A percentile compares a stretch with the other conserved stretches of the same genome.
Evolutionary conservation across 2,888 invertebrate genomes (phyloP).

Genomic region (Zygogramma bicolorata): DNA sequence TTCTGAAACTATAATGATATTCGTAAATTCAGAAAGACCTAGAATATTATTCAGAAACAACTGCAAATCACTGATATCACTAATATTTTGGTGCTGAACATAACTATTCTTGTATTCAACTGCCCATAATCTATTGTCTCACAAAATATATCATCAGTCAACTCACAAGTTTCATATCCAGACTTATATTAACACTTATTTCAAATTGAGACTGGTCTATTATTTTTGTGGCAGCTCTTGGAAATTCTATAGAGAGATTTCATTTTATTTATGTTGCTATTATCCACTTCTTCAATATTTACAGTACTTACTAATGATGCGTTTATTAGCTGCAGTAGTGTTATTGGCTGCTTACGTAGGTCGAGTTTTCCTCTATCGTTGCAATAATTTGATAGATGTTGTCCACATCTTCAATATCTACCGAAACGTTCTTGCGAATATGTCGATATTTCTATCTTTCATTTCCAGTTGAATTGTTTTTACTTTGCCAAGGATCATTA

Average conservation of each 20-base stretch:
- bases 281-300: neutral
- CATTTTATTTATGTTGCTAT: neutral
- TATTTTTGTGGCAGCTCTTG: neutral
- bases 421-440: too few relatives aligned
- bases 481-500: too few relatives aligned
- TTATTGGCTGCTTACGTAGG: neutral
- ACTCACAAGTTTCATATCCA: neutral
- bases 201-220: neutral
- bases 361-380: neutral
- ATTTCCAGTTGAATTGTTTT: too few relatives aligned
- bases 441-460: too few relatives aligned
- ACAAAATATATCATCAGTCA: too few relatives aligned
- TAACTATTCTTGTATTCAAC: too few relatives aligned
- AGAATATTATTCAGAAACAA: conserved; percentile 4
- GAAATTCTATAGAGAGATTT: neutral
- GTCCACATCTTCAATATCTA: too few relatives aligned
- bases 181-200: conserved; percentile 1
- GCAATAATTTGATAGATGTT: neutral
- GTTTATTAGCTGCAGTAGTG: neutral
- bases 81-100: too few relatives aligned
- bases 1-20: conserved; percentile 3
- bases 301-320: neutral
- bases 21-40: neutral
- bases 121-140: too few relatives aligned
- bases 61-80: neutral